These are phyloP conservation scores for Sicus ferrugineus DNA, from an alignment of 2,888 invertebrate species.

Conservation along the genomic window DNA sequence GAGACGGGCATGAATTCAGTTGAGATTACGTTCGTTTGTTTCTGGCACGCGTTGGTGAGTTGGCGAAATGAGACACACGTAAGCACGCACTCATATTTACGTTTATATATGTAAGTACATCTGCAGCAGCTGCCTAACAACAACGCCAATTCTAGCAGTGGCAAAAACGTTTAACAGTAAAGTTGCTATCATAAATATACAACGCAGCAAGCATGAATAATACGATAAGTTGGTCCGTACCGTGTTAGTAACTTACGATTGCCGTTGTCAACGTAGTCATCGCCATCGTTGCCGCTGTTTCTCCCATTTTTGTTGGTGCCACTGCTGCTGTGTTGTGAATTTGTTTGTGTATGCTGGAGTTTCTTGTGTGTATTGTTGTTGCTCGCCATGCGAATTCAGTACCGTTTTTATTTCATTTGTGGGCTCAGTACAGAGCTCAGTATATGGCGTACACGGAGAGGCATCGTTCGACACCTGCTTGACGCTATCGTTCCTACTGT, in stretches of 20 bases:
- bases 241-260: no score
- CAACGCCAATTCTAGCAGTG: constrained; percentile 10
- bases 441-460: constrained; percentile 39
- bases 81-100: background rate
- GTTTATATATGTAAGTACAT: background rate
- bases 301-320: constrained; percentile 1
- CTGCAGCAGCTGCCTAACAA: constrained; percentile 23
- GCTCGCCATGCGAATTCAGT: constrained; percentile 47
- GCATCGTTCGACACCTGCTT: constrained; percentile 43
- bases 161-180: background rate
- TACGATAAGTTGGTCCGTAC: background rate
- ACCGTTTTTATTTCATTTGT: constrained; percentile 61
- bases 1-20: constrained; percentile 1
- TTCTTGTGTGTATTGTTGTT: constrained; percentile 19
- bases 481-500: constrained; percentile 4
- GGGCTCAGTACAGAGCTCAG: constrained; percentile 41
- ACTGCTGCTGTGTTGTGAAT: no score
- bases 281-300: constrained; percentile 40
- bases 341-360: constrained; percentile 7
- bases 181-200: constrained; percentile 20
- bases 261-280: constrained; percentile 11
- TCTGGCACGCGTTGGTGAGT: constrained; percentile 1
- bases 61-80: background rate
- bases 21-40: constrained; percentile 16
- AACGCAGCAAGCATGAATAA: constrained; percentile 40